Base-by-base conservation (phyloP, 2,113 vertebrate species). In the Anhinga anhinga region DNA sequence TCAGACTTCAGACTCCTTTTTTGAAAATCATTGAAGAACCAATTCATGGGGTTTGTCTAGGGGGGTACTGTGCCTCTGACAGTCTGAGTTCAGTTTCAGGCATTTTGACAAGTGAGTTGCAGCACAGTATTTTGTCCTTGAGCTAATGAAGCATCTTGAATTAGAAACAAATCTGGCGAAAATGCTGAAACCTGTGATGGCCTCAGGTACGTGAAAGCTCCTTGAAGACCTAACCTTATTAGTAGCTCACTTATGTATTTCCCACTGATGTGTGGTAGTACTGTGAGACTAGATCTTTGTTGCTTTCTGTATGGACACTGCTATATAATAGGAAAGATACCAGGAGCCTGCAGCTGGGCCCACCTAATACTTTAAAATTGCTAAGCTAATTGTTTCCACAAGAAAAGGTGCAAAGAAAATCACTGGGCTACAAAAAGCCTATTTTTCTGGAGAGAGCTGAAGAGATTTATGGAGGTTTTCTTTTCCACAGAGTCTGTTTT, bases 301-400 rank as follows among this genome's bases (percentile, higher is more conserved):
- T 82, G 77, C 71, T 71, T 73, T 93, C 65, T 89, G 32, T 82
- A 12, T 58, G 44, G 62, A 55, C 38, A 34, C 79, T 80, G 61
- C 82, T 86, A 8, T 88, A 15, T 93, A 70, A 79, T 86, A 84
- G 49, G 20, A 93, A 66, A 59, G 96, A 81, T 86, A 89, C 50
- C n/a, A 81, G 63, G 45, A 95, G 53, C 70, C 90, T 86, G 79
- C 73, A 94, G 90, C 88, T 96, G 95, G 50, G 18, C 62, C 62
- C 29, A 84, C 47, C 90, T 93, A 88, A 92, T 86, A 49, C 86
- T 92, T 95, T 21, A 70, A 94, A 95, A 95, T 92, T 95, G 55
- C 92, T 65, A 95, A 92, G 88, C 86, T 95, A 95, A 96, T 95
- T 97, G 94, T 96, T 97, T 97, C 90, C 95, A 90, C 97, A 88